Evolutionary conservation across 1,140 invertebrate species (phyloP), one percentile per base, ranked within the genome.

Genomic region (Lerema accius): DNA sequence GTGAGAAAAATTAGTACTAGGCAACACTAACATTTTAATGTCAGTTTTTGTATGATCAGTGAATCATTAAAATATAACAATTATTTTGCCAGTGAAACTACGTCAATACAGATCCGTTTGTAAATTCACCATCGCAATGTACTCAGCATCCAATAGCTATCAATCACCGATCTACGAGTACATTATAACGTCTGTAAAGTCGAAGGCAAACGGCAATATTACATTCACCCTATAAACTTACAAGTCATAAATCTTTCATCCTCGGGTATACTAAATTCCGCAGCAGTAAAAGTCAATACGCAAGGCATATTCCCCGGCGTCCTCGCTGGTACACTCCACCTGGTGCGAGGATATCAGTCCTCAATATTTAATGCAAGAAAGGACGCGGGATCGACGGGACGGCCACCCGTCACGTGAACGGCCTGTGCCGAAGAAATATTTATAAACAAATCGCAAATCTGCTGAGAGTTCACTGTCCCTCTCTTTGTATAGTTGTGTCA

Each of bases 291-390:
- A 69, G 50, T 69, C 67, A 69, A 69, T 69, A 63, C 51, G 45
- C 48, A 61, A 56, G 61, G 50, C 50, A 69, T 69, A 60, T 55
- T 59, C 58, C 49, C 37, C 39, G 59, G 40, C 67, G 45, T 43
- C 35, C 49, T 51, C n/a, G 55, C 32, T 59, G 66, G 62, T 51
- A 58, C 59, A 35, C 59, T 51, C 63, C 63, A 71, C 65, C 66
- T 63, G 71, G 55, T 60, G 39, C 42, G 69, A 64, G 71, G 58
- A 74, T 77, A 77, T 77, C 74, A 65, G 66, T 69, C 68, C 69
- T 73, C 67, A 73, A 73, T 73, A 73, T 73, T 69, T 69, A 67
- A 62, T 62, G 39, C 23, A 39, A 46, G 17, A 49, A 4, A 37
- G 37, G 46, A 51, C 48, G 23, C 48, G 48, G 26, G 39, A 42